phyloP scores from a whole-genome alignment of 2,888 invertebrate genomes.

The Limnephilus auricula region DNA sequence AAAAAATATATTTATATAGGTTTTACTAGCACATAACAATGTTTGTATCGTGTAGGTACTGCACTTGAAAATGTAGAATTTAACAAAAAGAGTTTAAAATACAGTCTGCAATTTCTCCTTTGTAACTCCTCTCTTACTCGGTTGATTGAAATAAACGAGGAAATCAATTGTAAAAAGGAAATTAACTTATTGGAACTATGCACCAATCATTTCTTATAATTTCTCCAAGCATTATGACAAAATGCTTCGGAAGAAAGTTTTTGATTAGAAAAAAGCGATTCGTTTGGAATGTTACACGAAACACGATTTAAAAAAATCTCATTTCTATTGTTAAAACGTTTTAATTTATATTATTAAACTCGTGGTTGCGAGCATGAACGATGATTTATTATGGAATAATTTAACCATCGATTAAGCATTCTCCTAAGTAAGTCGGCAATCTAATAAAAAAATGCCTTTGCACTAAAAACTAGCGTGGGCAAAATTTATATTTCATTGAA shows the following conservation, averaged over 20 bases:
- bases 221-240: not conserved
- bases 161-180: not conserved
- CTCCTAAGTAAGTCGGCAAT: not conserved
- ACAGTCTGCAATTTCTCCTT: not conserved
- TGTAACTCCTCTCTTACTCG: not conserved
- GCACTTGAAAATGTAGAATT: not conserved
- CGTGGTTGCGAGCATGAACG: not conserved
- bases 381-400: not conserved
- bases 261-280: not conserved
- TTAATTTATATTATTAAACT: not conserved
- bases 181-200: not conserved
- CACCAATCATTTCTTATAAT: not conserved
- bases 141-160: not conserved
- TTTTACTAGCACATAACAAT: too few relatives aligned
- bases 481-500: not conserved
- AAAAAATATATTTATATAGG: too few relatives aligned
- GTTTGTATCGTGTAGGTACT: too few relatives aligned
- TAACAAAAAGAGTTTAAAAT: not conserved
- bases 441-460: not conserved
- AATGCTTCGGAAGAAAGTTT: not conserved
- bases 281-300: not conserved
- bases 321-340: not conserved
- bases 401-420: not conserved
- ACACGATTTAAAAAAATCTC: not conserved
- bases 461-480: not conserved